Base-by-base conservation (phyloP, 2,797 vertebrate species). In the Tamandua tetradactyla region DNA sequence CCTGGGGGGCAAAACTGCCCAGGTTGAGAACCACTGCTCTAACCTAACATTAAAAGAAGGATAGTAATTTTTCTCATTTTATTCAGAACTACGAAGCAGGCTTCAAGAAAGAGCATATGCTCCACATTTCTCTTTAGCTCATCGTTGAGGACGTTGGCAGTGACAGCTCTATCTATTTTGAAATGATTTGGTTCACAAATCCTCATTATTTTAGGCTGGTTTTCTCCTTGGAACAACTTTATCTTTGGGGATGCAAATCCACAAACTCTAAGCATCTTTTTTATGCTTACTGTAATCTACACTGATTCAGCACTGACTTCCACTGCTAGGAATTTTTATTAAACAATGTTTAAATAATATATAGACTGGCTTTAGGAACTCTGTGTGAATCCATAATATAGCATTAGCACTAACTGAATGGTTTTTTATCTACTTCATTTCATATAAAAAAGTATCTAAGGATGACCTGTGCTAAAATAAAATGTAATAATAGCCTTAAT, bases 161-260 rank as follows among this genome's bases (percentile, higher is more conserved):
- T 83, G 93, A 90, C 47, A 90, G 57, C 74, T 87, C 81, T 95
- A 76, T 93, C 78, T 95, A 87, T 94, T 87, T 86, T 81, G 83
- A 94, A 95, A 94, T 85, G 79, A 95, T 84, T 75, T 88, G 49
- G 68, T 89, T 94, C 72, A 95, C 64, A 93, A 93, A 95, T 83
- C 35, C 47, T 92, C 93, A 87, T 89, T 90, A 92, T 87, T 96
- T 94, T 87, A 80, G 57, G 47, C 57, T 88, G 92, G 27, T 95
- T 96, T 92, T 91, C 83, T 84, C 61, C 55, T 68, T 88, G 27
- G 57, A 95, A 95, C 74, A 96, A 94, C 44, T 83, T 93, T 94
- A 96, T 94, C 95, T 91, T 94, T 44, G 91, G 79, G 87, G 72
- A 90, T 64, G 59, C 89, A 95, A 95, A 95, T 93, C 93, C 61